phyloP scores from a whole-genome alignment of 1,140 invertebrate genomes.

The Pomacea maculata region DNA sequence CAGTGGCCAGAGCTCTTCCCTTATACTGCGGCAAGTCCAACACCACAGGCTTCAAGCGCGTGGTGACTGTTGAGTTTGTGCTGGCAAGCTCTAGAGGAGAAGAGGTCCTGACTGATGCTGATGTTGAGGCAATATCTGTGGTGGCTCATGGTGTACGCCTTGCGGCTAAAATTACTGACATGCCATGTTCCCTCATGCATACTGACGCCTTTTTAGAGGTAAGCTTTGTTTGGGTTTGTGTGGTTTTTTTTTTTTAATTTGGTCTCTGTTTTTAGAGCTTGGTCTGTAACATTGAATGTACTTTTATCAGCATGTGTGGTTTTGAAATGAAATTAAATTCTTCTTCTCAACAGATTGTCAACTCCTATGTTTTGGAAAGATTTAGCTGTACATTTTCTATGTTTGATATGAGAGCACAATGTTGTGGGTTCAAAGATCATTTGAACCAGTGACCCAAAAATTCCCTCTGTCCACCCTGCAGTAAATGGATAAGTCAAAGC shows the following conservation, averaged over 20 bases:
- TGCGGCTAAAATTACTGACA: conserved; percentile 84
- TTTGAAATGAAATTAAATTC: background rate
- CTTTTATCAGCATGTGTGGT: background rate
- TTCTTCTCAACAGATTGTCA: background rate
- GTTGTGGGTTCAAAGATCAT: too few species aligned
- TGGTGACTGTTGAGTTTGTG: conserved; percentile 73
- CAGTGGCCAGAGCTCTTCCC: conserved; percentile 82
- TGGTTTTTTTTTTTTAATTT: background rate
- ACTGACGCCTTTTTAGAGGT: conserved; percentile 82
- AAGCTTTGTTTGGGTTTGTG: conserved; percentile 17
- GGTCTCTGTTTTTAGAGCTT: background rate
- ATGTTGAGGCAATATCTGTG: conserved; percentile 73
- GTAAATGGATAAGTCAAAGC: too few species aligned
- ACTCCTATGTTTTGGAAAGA: too few species aligned
- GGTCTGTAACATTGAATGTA: too few species aligned
- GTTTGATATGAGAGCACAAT: too few species aligned
- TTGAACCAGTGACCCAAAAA: too few species aligned
- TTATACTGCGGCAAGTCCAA: conserved; percentile 74
- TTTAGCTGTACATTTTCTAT: too few species aligned
- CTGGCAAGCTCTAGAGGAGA: conserved; percentile 65
- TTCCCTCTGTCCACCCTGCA: too few species aligned
- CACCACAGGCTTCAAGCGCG: conserved; percentile 42
- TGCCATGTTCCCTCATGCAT: conserved; percentile 85
- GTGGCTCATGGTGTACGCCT: conserved; percentile 74
- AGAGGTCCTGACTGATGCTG: conserved; percentile 67